phyloP scores from a whole-genome alignment of 2,113 vertebrate genomes.

The Coregonus clupeaformis region DNA sequence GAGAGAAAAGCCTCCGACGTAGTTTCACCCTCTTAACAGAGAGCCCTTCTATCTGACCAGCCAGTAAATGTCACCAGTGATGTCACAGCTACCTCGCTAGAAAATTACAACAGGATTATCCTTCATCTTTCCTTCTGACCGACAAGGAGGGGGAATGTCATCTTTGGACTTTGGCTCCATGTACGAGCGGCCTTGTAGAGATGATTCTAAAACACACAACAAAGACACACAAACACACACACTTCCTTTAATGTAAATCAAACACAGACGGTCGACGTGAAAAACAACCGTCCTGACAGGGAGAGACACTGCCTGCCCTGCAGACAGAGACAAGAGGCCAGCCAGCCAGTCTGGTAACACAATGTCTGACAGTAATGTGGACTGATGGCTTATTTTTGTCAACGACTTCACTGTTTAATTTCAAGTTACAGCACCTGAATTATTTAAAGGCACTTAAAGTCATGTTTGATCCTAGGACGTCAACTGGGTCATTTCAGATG shows the following conservation, averaged over 20 bases:
- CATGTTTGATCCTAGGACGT: neutral
- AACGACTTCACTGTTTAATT: neutral
- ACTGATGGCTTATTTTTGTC: no score
- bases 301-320: neutral
- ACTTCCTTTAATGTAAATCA: neutral
- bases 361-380: neutral
- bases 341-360: no score
- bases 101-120: constrained; percentile 1
- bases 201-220: neutral
- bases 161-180: neutral
- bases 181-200: neutral
- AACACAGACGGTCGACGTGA: neutral
- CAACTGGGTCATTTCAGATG: neutral
- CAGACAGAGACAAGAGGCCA: neutral
- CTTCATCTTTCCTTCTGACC: neutral
- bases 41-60: constrained; percentile 27
- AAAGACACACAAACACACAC: neutral
- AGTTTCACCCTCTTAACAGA: constrained; percentile 29
- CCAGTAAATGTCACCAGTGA: constrained; percentile 40
- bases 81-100: constrained; percentile 32
- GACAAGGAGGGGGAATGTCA: neutral
- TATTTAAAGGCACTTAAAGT: neutral
- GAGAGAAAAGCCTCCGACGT: neutral
- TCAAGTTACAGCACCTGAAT: neutral
- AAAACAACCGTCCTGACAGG: neutral